Evolutionary conservation across 2,797 vertebrate species (phyloP).

Genomic region (Halcyon leucocephala): DNA sequence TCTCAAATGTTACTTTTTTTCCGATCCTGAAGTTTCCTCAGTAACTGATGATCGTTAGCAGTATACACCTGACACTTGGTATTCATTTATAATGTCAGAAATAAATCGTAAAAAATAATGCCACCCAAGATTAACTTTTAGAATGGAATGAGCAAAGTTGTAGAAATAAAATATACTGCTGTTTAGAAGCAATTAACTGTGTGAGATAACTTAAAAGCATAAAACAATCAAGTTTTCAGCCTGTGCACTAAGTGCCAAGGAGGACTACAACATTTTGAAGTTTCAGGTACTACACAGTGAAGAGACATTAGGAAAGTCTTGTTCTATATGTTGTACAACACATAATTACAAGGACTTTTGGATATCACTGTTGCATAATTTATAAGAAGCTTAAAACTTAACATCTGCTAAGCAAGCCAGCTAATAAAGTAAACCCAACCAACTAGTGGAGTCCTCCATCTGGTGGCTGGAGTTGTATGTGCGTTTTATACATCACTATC

Average conservation of each 20-base stretch:
- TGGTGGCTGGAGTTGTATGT: constrained; percentile 37
- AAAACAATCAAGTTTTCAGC: background rate
- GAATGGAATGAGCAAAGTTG: background rate
- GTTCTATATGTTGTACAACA: background rate
- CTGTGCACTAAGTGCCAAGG: background rate
- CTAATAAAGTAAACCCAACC: background rate
- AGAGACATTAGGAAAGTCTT: background rate
- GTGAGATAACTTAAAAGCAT: background rate
- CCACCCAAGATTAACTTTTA: background rate
- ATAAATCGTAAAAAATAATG: background rate
- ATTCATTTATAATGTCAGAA: background rate
- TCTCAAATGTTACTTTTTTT: background rate
- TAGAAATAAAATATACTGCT: background rate
- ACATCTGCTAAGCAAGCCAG: background rate
- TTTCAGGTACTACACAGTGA: background rate
- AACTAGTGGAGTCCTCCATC: constrained; percentile 60
- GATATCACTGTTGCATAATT: background rate
- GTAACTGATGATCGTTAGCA: background rate
- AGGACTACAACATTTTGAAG: background rate
- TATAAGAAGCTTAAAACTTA: background rate
- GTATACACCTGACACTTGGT: background rate
- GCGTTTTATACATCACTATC: background rate
- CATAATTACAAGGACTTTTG: background rate
- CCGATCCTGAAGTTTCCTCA: background rate
- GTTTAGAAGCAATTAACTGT: background rate